Conservation (phyloP, 2,797 vertebrate genomes). For the Gymnothorax javanicus region DNA sequence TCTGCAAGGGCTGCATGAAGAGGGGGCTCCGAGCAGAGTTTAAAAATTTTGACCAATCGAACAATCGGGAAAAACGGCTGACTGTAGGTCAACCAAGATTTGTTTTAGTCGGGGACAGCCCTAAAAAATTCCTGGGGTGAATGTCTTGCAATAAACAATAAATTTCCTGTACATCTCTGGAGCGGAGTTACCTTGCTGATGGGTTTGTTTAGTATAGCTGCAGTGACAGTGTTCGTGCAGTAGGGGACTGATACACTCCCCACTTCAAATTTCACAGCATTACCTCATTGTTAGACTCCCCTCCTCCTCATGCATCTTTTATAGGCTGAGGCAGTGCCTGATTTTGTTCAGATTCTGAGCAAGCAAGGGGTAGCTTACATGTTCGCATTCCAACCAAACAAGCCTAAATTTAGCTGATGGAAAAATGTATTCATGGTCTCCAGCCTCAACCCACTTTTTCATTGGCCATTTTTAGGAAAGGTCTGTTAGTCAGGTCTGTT, state of each 20-base stretch:
- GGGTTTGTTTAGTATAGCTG: not conserved
- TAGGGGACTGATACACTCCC: not conserved
- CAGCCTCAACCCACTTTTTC: not conserved
- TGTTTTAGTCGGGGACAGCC: no score
- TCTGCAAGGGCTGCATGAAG: no score
- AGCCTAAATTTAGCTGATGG: constrained; percentile 21
- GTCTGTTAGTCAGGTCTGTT: not conserved
- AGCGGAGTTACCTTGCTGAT: not conserved
- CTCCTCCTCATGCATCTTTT: not conserved
- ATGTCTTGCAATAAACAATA: not conserved
- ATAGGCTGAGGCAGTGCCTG: not conserved
- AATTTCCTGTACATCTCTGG: not conserved
- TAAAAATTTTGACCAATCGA: no score
- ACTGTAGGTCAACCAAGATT: no score
- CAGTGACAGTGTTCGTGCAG: not conserved
- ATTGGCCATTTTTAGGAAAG: constrained; percentile 3
- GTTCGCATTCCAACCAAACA: not conserved
- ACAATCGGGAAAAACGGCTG: no score
- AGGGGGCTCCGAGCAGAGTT: no score
- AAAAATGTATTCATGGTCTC: constrained; percentile 13
- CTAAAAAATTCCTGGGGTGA: no score
- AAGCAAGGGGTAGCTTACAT: not conserved
- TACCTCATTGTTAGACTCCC: not conserved
- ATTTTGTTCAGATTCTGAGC: constrained; percentile 10
- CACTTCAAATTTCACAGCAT: constrained; percentile 7